A percentile compares a stretch with the other conserved stretches of the same genome.
These are phyloP conservation scores for Eulithis testata DNA, from an alignment of 2,888 invertebrate species.

Conservation along the genomic window DNA sequence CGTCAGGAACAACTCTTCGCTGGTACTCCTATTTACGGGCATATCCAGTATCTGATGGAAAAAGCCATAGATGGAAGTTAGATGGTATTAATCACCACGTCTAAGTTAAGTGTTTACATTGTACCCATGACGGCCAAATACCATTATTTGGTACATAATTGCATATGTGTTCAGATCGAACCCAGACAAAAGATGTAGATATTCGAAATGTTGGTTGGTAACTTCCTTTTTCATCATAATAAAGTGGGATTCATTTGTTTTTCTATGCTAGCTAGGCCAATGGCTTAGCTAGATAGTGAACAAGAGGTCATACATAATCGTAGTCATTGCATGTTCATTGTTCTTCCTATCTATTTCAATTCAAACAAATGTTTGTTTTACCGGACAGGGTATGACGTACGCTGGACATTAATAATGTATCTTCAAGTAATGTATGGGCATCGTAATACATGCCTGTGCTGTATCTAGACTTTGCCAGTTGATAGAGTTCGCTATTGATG, in stretches of 20 bases:
- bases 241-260: background rate
- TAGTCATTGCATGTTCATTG: constrained; percentile 18
- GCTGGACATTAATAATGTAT: background rate
- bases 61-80: no score
- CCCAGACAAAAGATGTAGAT: background rate
- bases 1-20: no score
- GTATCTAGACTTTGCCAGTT: no score
- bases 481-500: no score
- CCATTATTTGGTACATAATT: no score
- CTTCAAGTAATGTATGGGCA: constrained; percentile 8
- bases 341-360: constrained; percentile 15
- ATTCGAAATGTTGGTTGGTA: no score
- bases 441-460: constrained; percentile 10
- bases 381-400: constrained; percentile 19
- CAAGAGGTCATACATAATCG: background rate
- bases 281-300: constrained; percentile 1
- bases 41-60: no score
- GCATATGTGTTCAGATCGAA: no score
- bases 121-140: no score
- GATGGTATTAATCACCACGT: no score
- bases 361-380: constrained; percentile 19
- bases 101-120: no score
- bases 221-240: background rate
- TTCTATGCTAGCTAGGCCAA: background rate
- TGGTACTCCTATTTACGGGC: no score